Evolutionary conservation across 2,888 invertebrate species (phyloP), one percentile per base, ranked within the genome.

Genomic region (Camponotus fellah): DNA sequence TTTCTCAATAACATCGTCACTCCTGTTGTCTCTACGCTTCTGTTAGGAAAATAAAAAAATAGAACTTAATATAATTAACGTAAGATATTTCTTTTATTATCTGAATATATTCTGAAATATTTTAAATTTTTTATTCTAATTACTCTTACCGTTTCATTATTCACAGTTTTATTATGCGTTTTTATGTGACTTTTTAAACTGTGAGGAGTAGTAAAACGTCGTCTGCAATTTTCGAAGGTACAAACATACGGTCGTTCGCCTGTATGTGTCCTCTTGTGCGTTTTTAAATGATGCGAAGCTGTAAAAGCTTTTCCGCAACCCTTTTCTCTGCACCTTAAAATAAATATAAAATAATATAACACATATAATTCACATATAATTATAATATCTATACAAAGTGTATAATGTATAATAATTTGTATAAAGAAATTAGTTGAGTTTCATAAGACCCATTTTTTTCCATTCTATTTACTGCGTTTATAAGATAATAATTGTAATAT

Each of bases 221-320:
- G 96, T 37, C 96, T 96, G 93, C 98, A 98, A 60, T 95, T 95
- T 85, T 96, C 96, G 79, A 96, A 95, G 58, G 95, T 95, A 94
- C 98, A 98, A 0, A 97, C 96, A 94, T 97, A 98, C 0, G 98
- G 98, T 83, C 97, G 96, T 94, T 98, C 97, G 0, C 98, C 98
- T 1, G 97, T 97, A 93, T 98, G 98, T 8, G 97, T 98, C 82
- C 98, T 96, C 49, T 96, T 96, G 93, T 99, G 99, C 0, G 98
- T 98, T 95, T 99, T 99, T 66, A 99, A 95, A 94, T 99, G 99
- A 95, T 99, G 99, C 69, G 98, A 98, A 32, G 99, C 98, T 1
- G 98, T 98, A 95, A 99, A 99, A 0, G 98, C 97, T 94, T 99
- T 99, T 60, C 98, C 98, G 94, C 99, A 99, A 6, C 97, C 98